Evolutionary conservation across 1,140 invertebrate genomes (phyloP).

Genomic region (Panagrolaimus sp.): DNA sequence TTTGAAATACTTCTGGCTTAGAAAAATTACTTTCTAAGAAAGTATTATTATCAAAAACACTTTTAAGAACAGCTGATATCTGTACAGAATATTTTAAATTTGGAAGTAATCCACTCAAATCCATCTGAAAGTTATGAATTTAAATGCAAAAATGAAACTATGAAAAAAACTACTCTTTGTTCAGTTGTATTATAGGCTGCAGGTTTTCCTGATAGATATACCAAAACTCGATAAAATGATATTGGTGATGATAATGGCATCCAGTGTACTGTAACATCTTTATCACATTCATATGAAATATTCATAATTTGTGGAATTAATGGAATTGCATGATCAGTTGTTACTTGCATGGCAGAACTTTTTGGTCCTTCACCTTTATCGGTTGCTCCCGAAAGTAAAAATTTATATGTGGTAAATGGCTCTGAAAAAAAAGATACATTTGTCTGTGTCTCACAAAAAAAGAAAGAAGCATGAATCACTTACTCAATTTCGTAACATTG

Average conservation of each 20-base stretch:
- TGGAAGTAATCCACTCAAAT: constrained; percentile 21
- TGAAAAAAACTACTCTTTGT: constrained; percentile 11
- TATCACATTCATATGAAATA: constrained; percentile 35
- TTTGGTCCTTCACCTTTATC: constrained; percentile 49
- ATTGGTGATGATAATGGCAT: constrained; percentile 17
- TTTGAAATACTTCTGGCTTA: constrained; percentile 27
- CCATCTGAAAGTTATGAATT: constrained; percentile 19
- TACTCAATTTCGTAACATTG: constrained; percentile 39
- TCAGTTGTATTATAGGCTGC: constrained; percentile 23
- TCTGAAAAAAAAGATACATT: constrained; percentile 18
- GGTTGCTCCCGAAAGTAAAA: constrained; percentile 47
- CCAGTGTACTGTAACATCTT: constrained; percentile 26
- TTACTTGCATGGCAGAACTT: constrained; percentile 40
- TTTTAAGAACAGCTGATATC: constrained; percentile 18
- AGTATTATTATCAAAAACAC: constrained; percentile 21
- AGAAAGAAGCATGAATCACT: constrained; percentile 12
- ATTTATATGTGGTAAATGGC: constrained; percentile 41
- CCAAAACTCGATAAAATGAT: constrained; percentile 12
- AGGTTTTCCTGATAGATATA: constrained; percentile 1
- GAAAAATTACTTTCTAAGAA: constrained; percentile 31
- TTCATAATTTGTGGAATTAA: constrained; percentile 30
- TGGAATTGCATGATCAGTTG: constrained; percentile 44
- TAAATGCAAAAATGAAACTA: neutral
- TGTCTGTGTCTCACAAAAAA: neutral
- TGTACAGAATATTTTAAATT: constrained; percentile 16